A percentile compares a stretch with the other conserved stretches of the same genome.
These are phyloP conservation scores for Adoxophyes honmai DNA, from an alignment of 1,140 invertebrate genomes.

Conservation along the genomic window DNA sequence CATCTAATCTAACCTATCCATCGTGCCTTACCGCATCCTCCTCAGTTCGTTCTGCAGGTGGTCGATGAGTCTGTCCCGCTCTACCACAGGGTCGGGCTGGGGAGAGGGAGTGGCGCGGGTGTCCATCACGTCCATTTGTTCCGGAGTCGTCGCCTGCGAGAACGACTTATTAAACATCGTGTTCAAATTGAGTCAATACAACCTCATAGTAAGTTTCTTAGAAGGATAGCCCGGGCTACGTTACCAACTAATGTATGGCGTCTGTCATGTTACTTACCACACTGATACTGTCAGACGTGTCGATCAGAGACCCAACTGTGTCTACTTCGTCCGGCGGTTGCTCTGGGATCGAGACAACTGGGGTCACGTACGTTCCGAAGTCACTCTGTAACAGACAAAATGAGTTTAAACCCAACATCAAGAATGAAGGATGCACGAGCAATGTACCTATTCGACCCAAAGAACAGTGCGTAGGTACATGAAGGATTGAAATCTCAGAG, in stretches of 20 bases:
- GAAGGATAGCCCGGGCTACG: too few species aligned
- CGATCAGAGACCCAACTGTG: constrained; percentile 83
- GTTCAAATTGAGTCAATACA: too few species aligned
- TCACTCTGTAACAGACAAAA: constrained; percentile 77
- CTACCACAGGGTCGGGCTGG: constrained; percentile 69
- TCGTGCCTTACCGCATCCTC: constrained; percentile 76
- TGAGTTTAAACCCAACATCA: too few species aligned
- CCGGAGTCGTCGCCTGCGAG: constrained; percentile 44
- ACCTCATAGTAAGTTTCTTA: too few species aligned
- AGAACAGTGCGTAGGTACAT: too few species aligned
- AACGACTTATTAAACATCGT: too few species aligned
- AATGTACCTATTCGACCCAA: too few species aligned
- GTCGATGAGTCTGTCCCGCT: constrained; percentile 89
- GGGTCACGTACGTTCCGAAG: constrained; percentile 94
- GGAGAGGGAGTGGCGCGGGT: constrained; percentile 49
- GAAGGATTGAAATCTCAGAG: too few species aligned
- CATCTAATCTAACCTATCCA: too few species aligned
- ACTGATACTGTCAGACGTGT: constrained; percentile 82
- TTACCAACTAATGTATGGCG: too few species aligned
- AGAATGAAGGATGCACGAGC: too few species aligned
- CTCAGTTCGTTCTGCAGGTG: constrained; percentile 87
- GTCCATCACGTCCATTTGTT: constrained; percentile 51
- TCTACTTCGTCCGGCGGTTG: constrained; percentile 79
- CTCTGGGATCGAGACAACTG: constrained; percentile 92
- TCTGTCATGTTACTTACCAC: too few species aligned